Conservation (phyloP, 2,888 invertebrate species). For the Stomorhina lunata region DNA sequence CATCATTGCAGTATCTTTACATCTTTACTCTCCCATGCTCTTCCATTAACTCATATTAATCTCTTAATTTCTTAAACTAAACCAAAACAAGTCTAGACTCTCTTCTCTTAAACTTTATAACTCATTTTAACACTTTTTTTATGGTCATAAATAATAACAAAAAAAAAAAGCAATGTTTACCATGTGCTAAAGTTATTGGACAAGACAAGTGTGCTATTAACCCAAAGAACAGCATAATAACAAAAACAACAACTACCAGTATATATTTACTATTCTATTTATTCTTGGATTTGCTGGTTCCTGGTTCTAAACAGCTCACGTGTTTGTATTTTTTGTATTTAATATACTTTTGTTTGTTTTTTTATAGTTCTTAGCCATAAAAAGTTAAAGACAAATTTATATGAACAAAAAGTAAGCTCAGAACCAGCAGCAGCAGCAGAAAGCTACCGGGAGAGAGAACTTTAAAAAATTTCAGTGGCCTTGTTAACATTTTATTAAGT, state of each 20-base stretch:
- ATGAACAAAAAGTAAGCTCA: too few relatives aligned
- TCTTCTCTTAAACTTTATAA: background rate
- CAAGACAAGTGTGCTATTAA: conserved; percentile 80
- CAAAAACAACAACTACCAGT: conserved; percentile 1
- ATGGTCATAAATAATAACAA: conserved; percentile 37
- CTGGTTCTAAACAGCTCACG: conserved; percentile 51
- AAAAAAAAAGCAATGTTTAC: too few relatives aligned
- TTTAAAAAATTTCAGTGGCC: conserved; percentile 55
- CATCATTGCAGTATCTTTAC: background rate
- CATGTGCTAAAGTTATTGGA: conserved; percentile 69
- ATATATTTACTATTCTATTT: conserved; percentile 35
- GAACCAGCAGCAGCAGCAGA: too few relatives aligned
- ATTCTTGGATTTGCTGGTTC: conserved; percentile 19
- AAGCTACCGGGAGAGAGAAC: conserved; percentile 8
- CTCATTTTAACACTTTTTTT: background rate
- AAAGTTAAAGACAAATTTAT: background rate
- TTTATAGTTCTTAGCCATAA: conserved; percentile 8
- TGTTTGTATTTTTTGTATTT: conserved; percentile 8
- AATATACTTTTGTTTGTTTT: background rate
- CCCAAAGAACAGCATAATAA: conserved; percentile 76
- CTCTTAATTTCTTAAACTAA: conserved; percentile 17
- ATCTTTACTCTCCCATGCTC: background rate
- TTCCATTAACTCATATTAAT: background rate
- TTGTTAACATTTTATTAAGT: conserved; percentile 50
- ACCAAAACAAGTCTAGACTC: background rate